Conservation (phyloP, 2,113 vertebrate species). For the rabbit (Oryctolagus cuniculus) region DNA sequence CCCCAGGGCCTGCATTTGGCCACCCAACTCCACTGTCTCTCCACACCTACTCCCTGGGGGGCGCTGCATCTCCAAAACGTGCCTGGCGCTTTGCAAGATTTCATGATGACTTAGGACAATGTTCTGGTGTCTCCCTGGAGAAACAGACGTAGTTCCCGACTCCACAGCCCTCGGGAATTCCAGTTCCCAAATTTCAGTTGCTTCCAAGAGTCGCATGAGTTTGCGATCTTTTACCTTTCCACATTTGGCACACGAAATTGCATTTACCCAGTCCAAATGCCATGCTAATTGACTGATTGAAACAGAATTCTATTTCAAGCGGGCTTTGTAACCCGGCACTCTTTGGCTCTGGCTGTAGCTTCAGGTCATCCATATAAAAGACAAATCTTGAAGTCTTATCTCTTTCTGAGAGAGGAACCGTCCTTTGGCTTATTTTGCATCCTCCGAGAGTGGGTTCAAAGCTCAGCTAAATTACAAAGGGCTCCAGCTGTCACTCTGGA, state of each 20-base stretch:
- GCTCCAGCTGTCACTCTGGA: slow-evolving; percentile 69
- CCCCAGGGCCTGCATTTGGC: background rate
- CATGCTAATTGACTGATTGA: slow-evolving; percentile 56
- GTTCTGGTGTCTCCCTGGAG: background rate
- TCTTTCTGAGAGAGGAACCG: slow-evolving; percentile 64
- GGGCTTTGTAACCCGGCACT: slow-evolving; percentile 68
- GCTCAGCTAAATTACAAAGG: slow-evolving; percentile 75
- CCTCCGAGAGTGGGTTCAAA: slow-evolving; percentile 71
- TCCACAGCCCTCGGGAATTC: background rate
- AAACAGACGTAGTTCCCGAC: background rate
- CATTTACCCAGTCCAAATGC: slow-evolving; percentile 63
- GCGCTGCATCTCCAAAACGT: background rate
- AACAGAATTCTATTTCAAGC: slow-evolving; percentile 74
- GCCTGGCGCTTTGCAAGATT: background rate
- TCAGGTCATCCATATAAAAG: slow-evolving; percentile 70
- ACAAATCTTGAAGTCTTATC: slow-evolving; percentile 76
- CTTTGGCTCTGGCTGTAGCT: slow-evolving; percentile 44
- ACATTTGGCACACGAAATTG: slow-evolving; percentile 51
- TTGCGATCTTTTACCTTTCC: slow-evolving; percentile 41
- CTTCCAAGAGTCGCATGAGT: slow-evolving; percentile 57
- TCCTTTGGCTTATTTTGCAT: slow-evolving; percentile 74
- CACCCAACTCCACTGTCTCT: background rate
- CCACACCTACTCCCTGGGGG: background rate
- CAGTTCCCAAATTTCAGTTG: background rate
- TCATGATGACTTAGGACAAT: background rate